A percentile compares a stretch with the other conserved stretches of the same genome.
These are phyloP conservation scores for mouse (Mus musculus) DNA, from an alignment of 2,113 vertebrate species.

Conservation along the genomic window GRCm39 chr1:97560501-97561000, in stretches of 20 bases:
- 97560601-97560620: too few relatives aligned
- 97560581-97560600: too few relatives aligned
- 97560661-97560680: too few relatives aligned
- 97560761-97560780: neutral
- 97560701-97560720: neutral
- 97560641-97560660: too few relatives aligned
- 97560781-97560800: too few relatives aligned
- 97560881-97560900: neutral
- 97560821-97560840: too few relatives aligned
- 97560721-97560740: neutral
- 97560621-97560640: too few relatives aligned
- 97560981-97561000: neutral
- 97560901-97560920: neutral
- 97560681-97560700: too few relatives aligned
- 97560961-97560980: neutral
- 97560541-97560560: too few relatives aligned
- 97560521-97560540: too few relatives aligned
- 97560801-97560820: neutral
- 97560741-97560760: neutral
- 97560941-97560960: neutral
- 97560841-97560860: neutral
- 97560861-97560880: neutral
- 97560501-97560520: too few relatives aligned
- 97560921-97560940: neutral
- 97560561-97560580: too few relatives aligned